Conservation (phyloP, 2,113 vertebrate species). For the Nestor notabilis region DNA sequence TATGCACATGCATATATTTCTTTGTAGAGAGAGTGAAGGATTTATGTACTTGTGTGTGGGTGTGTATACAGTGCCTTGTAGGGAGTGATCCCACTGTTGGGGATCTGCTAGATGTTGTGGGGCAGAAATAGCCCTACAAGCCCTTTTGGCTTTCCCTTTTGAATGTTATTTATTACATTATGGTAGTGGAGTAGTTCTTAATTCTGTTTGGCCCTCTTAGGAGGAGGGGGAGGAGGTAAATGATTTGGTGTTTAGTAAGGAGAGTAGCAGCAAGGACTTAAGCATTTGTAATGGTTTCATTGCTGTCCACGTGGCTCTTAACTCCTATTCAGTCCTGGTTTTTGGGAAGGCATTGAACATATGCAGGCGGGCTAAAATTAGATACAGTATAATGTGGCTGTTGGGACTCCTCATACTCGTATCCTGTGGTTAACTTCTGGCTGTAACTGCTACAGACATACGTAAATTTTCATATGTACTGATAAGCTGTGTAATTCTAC, state of each 20-base stretch:
- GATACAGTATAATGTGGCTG: background rate
- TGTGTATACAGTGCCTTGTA: background rate
- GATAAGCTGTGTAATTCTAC: background rate
- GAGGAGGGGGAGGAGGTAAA: fast-evolving
- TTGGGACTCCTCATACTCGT: background rate
- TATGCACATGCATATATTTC: background rate
- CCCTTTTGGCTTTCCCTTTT: background rate
- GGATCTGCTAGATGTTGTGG: background rate
- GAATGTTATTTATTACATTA: background rate
- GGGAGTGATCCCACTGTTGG: background rate
- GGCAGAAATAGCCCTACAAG: background rate
- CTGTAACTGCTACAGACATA: background rate
- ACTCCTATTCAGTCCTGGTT: background rate
- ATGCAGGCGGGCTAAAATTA: background rate
- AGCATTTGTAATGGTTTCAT: background rate
- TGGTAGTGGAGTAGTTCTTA: background rate
- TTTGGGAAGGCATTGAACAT: background rate
- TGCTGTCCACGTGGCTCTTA: background rate
- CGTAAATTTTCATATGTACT: background rate
- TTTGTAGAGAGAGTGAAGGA: background rate
- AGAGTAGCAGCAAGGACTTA: background rate
- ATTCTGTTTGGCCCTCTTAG: background rate
- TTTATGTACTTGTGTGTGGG: background rate
- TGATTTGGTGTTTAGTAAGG: background rate
- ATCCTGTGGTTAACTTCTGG: background rate